phyloP scores from a whole-genome alignment of 1,140 invertebrate species.

The Drosophila yakuba region DNA sequence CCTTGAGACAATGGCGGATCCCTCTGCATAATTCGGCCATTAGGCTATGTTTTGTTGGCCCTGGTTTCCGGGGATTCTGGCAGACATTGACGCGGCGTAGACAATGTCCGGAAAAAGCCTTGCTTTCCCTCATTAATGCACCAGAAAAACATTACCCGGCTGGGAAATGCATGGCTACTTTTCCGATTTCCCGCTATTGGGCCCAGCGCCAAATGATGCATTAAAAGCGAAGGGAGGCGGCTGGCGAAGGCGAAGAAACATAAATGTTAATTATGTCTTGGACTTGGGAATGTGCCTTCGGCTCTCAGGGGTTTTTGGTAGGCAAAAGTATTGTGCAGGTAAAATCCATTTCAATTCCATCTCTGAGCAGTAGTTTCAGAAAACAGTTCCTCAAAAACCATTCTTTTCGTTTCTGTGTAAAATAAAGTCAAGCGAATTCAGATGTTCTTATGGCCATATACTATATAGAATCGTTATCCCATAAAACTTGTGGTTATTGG shows the following conservation, averaged over 20 bases:
- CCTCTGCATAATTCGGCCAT: conserved; percentile 70
- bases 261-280: conserved; percentile 22
- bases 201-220: conserved; percentile 70
- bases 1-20: conserved; percentile 43
- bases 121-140: conserved; percentile 69
- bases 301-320: not conserved
- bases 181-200: conserved; percentile 41
- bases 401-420: too few relatives aligned
- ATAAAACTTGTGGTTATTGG: conserved; percentile 43
- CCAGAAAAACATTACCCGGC: conserved; percentile 52
- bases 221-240: conserved; percentile 33
- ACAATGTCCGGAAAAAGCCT: conserved; percentile 51
- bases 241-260: not conserved
- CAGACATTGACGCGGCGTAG: conserved; percentile 30
- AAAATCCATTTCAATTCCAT: not conserved
- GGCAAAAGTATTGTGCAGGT: not conserved
- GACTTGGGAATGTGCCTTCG: conserved; percentile 2
- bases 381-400: too few relatives aligned
- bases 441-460: conserved; percentile 13
- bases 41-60: conserved; percentile 53
- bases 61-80: conserved; percentile 33
- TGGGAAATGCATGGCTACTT: conserved; percentile 39
- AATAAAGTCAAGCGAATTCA: not conserved
- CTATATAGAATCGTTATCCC: conserved; percentile 17
- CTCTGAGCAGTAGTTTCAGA: too few relatives aligned